These are phyloP conservation scores for Ceuthmochares aereus DNA, from an alignment of 2,113 vertebrate genomes.

Conservation along the genomic window DNA sequence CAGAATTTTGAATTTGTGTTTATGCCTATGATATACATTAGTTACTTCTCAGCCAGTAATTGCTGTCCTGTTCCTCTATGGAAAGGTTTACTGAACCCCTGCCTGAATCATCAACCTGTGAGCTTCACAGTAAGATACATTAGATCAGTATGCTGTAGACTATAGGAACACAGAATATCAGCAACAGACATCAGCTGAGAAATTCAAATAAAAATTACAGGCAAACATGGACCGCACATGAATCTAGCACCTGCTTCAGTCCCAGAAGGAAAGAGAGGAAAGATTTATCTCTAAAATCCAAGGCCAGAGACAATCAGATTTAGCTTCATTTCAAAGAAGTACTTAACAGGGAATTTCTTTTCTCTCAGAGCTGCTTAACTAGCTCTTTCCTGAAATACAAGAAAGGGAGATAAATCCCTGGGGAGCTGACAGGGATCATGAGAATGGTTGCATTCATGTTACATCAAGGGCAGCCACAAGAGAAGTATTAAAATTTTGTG, in stretches of 20 bases:
- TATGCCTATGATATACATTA: fast-evolving
- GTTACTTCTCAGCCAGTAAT: background rate
- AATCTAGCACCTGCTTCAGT: background rate
- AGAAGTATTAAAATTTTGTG: background rate
- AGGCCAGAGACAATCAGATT: background rate
- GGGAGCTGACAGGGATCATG: background rate
- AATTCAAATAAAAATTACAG: background rate
- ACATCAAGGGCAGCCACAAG: background rate
- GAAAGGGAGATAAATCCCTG: background rate
- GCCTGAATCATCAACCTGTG: fast-evolving
- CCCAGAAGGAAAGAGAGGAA: background rate
- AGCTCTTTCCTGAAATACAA: background rate
- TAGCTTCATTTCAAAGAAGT: background rate
- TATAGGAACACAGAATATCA: background rate
- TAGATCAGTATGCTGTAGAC: background rate
- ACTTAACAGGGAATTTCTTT: background rate
- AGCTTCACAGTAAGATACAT: background rate
- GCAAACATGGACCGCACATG: background rate
- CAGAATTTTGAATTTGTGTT: background rate
- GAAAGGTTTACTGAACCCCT: background rate
- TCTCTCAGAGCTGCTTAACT: background rate
- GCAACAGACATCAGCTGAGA: background rate
- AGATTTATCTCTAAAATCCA: background rate
- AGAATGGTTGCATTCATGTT: background rate
- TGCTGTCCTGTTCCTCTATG: background rate